These are phyloP conservation scores for Macrotis lagotis DNA, from an alignment of 2,113 vertebrate species.

Conservation along the genomic window DNA sequence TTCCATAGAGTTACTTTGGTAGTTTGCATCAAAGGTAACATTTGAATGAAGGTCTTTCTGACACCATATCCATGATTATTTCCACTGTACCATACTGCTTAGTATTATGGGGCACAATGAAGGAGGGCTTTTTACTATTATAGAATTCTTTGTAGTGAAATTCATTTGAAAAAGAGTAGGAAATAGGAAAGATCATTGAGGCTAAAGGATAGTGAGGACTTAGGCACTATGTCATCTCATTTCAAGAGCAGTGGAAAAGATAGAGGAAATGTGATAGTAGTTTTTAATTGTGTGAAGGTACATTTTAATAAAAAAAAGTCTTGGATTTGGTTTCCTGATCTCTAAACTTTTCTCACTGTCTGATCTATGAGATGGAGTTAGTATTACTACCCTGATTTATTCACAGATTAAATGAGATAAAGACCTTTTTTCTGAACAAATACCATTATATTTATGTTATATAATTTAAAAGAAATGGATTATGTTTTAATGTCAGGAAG, in stretches of 20 bases:
- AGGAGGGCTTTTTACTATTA: constrained; percentile 38
- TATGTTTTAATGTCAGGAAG: neutral
- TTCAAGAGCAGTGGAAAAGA: neutral
- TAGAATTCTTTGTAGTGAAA: constrained; percentile 33
- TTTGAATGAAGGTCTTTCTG: neutral
- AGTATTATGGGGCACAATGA: constrained; percentile 50
- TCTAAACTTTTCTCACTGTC: neutral
- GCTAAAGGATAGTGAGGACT: neutral
- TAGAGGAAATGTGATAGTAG: neutral
- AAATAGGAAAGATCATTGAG: neutral
- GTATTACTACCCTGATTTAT: neutral
- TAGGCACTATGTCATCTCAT: neutral
- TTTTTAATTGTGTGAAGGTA: neutral
- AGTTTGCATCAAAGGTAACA: neutral
- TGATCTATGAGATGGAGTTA: neutral
- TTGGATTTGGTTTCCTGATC: neutral
- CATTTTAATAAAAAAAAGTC: neutral
- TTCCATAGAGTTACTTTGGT: neutral
- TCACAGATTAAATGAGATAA: neutral
- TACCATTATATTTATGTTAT: neutral
- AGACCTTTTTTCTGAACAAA: neutral
- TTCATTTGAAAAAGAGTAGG: constrained; percentile 9
- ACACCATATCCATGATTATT: neutral
- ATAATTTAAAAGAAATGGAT: neutral
- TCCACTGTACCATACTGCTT: neutral